Percentiles rank a stretch among this genome's conserved stretches.
phyloP scores from a whole-genome alignment of 2,113 vertebrate genomes.

The Channa argus region DNA sequence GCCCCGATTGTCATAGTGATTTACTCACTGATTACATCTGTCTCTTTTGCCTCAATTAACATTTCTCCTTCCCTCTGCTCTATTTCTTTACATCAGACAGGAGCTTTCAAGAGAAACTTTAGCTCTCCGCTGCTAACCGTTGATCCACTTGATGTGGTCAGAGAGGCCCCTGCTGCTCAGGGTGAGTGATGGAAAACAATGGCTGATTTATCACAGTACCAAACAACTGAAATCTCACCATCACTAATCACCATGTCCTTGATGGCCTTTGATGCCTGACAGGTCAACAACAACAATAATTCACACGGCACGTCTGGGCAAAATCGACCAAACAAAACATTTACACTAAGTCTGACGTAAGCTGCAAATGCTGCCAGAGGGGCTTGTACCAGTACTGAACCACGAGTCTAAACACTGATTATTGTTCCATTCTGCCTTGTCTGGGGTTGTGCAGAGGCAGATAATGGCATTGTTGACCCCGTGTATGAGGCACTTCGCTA shows the following conservation, averaged over 20 bases:
- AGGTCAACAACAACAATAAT: slow-evolving; percentile 1
- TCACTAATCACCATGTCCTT: slow-evolving; percentile 45
- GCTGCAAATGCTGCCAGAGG: too few relatives aligned
- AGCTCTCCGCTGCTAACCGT: slow-evolving; percentile 90
- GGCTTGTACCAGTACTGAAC: too few relatives aligned
- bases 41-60: slow-evolving; percentile 22
- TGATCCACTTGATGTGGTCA: slow-evolving; percentile 82
- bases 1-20: too few relatives aligned
- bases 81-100: slow-evolving; percentile 74
- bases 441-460: slow-evolving; percentile 65
- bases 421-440: slow-evolving; percentile 22
- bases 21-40: background rate
- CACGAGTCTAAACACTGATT: background rate
- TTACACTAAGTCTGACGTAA: too few relatives aligned
- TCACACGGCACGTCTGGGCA: too few relatives aligned
- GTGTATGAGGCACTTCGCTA: slow-evolving; percentile 92
- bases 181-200: slow-evolving; percentile 67
- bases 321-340: too few relatives aligned
- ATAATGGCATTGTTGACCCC: slow-evolving; percentile 83
- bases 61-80: slow-evolving; percentile 22
- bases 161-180: slow-evolving; percentile 83
- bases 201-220: slow-evolving; percentile 19
- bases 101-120: slow-evolving; percentile 91
- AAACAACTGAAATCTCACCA: slow-evolving; percentile 18
- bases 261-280: slow-evolving; percentile 17